Evolutionary conservation across 2,888 invertebrate genomes (phyloP).

Genomic region (Aricia artaxerxes): DNA sequence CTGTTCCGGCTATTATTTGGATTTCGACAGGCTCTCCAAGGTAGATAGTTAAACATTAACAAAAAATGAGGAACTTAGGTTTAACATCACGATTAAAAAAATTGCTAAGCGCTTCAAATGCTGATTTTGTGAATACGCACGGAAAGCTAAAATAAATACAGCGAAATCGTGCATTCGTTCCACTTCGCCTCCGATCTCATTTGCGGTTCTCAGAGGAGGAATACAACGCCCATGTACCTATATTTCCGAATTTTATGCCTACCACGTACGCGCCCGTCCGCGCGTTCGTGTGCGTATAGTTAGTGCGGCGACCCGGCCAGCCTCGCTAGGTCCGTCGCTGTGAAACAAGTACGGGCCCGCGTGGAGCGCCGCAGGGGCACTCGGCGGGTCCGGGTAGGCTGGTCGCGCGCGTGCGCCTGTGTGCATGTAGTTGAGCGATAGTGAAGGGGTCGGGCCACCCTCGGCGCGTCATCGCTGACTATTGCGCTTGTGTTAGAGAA

Average conservation of each 20-base stretch:
- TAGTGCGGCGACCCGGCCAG: conserved; percentile 49
- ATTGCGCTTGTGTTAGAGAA: conserved; percentile 75
- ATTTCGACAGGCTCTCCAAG: too few relatives aligned
- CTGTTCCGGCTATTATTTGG: too few relatives aligned
- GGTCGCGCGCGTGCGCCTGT: conserved; percentile 48
- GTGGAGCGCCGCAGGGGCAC: conserved; percentile 42
- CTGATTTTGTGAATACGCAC: conserved; percentile 33
- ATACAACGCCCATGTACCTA: conserved; percentile 61
- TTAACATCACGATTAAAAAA: neutral
- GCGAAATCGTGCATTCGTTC: conserved; percentile 69
- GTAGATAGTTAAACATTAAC: too few relatives aligned
- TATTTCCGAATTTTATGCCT: conserved; percentile 78
- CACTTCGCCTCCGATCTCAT: conserved; percentile 68
- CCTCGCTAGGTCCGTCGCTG: conserved; percentile 51
- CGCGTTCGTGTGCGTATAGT: conserved; percentile 57
- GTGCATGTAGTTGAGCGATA: conserved; percentile 70
- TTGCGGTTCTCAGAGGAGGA: conserved; percentile 64
- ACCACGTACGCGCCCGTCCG: conserved; percentile 53
- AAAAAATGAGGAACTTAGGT: neutral
- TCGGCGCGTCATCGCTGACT: conserved; percentile 74
- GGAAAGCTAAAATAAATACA: conserved; percentile 49
- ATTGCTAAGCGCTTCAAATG: conserved; percentile 3
- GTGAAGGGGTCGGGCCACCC: conserved; percentile 64
- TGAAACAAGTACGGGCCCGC: conserved; percentile 42
- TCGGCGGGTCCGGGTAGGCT: conserved; percentile 48